phyloP scores from a whole-genome alignment of 2,797 vertebrate species.

The Halcyon smyrnensis region DNA sequence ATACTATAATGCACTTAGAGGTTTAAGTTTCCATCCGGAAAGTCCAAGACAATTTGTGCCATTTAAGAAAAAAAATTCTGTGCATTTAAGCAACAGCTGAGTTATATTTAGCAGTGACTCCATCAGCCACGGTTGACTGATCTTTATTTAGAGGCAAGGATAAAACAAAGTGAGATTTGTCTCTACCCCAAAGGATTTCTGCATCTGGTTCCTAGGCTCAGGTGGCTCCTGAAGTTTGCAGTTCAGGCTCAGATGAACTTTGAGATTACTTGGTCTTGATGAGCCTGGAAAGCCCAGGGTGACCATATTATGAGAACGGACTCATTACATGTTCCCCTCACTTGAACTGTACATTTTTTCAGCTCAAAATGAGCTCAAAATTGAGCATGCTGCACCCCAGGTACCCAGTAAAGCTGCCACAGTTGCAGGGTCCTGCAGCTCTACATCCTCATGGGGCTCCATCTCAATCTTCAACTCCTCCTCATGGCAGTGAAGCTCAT shows the following conservation, averaged over 20 bases:
- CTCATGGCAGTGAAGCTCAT: not conserved
- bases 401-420: not conserved
- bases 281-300: not conserved
- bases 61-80: not conserved
- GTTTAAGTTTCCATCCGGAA: not conserved
- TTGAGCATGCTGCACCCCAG: not conserved
- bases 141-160: not conserved
- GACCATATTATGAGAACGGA: not conserved
- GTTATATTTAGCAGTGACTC: not conserved
- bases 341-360: not conserved
- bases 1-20: not conserved
- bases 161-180: not conserved
- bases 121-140: not conserved
- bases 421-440: not conserved
- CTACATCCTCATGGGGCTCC: rapidly evolving
- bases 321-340: not conserved
- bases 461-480: not conserved
- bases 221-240: not conserved
- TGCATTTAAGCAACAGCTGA: not conserved
- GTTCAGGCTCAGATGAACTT: not conserved
- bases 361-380: not conserved
- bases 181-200: not conserved
- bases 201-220: not conserved
- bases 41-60: not conserved
- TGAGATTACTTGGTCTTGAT: not conserved